Conservation (phyloP, 2,113 vertebrate genomes). For the Ramphastos sulfuratus region DNA sequence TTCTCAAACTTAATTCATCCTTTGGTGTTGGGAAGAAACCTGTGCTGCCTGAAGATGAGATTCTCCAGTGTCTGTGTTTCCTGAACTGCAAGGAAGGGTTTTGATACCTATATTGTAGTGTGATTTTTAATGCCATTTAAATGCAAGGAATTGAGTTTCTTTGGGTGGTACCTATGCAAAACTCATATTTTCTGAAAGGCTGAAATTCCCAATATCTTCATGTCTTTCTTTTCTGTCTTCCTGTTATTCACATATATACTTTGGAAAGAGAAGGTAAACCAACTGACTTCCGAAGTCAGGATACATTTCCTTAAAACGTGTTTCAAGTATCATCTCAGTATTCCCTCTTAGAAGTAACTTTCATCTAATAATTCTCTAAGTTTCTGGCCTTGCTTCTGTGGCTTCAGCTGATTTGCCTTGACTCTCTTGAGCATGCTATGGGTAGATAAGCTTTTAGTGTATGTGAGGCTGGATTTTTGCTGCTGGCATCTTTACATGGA, state of each 20-base stretch:
- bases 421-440: neutral
- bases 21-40: neutral
- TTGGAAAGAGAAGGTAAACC: neutral
- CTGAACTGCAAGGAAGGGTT: neutral
- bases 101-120: neutral
- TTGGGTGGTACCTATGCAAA: neutral
- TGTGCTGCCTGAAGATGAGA: neutral
- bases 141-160: neutral
- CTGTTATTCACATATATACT: neutral
- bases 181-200: neutral
- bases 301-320: neutral
- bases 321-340: neutral
- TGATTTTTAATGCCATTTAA: neutral
- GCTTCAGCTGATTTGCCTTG: neutral
- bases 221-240: neutral
- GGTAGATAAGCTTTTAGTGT: neutral
- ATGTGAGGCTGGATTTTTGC: neutral
- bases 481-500: neutral
- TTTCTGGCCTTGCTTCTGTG: neutral
- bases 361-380: neutral
- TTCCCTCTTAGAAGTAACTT: neutral
- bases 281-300: neutral
- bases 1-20: neutral
- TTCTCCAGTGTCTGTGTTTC: neutral
- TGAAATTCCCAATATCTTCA: neutral